Evolutionary conservation across 1,140 invertebrate species (phyloP), one percentile per base, ranked within the genome.

Genomic region (Ephestia elutella): DNA sequence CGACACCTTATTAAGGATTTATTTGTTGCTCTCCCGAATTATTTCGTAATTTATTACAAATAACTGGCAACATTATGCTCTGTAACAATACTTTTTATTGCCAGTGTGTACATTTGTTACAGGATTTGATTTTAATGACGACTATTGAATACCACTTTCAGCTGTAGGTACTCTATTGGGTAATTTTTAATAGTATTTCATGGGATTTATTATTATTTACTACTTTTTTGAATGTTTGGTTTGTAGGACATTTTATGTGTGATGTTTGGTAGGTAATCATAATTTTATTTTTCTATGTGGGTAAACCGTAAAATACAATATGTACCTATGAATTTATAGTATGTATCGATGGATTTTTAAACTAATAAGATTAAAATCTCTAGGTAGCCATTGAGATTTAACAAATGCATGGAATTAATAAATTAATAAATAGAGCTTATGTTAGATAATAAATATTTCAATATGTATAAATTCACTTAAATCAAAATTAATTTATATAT

Each of bases 1-100:
- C 80, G 84, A 87, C 84, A 87, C 82, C 81, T 83, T 86, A 87
- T 86, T 87, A 87, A 80, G 80, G 73, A 86, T 87, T 85, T 87
- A 87, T 87, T 85, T 83, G 78, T 82, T 80, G 65, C 62, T 65
- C 70, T 70, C 71, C 62, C 66, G 80, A 87, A 84, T 84, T 82
- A 86, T 86, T 78, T 66, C 71, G 70, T 84, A 82, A 87, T 86
- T 85, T 87, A 87, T 87, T 86, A 87, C 85, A 83, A 85, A 87
- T 87, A 83, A 83, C 74, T 76, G 57, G 58, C 50, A 62, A 65
- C 50, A 53, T 20, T 53, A 61, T 13, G 58, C 59, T 68, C 57
- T 28, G 19, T 56, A 60, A 60, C 58, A 65, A 65, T 63, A 19
- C 49, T 32, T 57, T 65, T 70, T 57, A 25, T 30, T 15, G 9